phyloP scores from a whole-genome alignment of 2,797 vertebrate species.

The Hapalemur alaotrensis region DNA sequence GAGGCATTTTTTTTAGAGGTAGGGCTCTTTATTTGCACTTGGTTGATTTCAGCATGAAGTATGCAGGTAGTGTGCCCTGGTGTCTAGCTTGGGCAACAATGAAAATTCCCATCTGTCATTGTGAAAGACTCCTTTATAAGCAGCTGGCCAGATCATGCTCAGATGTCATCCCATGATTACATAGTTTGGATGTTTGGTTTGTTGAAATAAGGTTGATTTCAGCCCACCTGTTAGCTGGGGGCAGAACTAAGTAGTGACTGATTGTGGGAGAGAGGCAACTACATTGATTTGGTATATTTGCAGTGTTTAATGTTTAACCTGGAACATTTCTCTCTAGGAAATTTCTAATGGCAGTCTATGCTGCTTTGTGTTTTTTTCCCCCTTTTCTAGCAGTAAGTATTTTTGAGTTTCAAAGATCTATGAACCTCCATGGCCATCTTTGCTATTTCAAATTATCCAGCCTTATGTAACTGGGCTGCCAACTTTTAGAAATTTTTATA shows the following conservation, averaged over 20 bases:
- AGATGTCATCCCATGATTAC: constrained; percentile 66
- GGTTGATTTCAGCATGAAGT: constrained; percentile 22
- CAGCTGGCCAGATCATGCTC: constrained; percentile 60
- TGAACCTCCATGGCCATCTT: not conserved
- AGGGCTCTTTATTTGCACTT: not conserved
- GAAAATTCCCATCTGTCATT: constrained; percentile 42
- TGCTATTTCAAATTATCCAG: not conserved
- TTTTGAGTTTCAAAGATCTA: constrained; percentile 41
- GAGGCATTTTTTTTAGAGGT: not conserved
- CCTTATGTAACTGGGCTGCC: not conserved
- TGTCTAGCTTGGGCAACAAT: constrained; percentile 54
- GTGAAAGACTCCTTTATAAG: constrained; percentile 66
- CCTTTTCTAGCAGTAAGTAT: not conserved
- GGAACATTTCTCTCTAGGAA: constrained; percentile 63
- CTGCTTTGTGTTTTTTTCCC: not conserved
- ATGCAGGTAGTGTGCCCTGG: not conserved
- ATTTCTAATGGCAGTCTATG: not conserved
- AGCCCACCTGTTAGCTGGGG: constrained; percentile 46
- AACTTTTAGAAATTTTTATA: not conserved
- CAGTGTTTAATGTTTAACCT: constrained; percentile 62
- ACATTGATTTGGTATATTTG: not conserved
- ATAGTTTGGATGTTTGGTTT: constrained; percentile 75
- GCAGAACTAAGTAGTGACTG: not conserved
- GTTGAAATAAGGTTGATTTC: constrained; percentile 67
- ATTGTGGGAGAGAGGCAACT: constrained; percentile 46